Conservation (phyloP, 2,888 invertebrate species). For the Brassicogethes aeneus region DNA sequence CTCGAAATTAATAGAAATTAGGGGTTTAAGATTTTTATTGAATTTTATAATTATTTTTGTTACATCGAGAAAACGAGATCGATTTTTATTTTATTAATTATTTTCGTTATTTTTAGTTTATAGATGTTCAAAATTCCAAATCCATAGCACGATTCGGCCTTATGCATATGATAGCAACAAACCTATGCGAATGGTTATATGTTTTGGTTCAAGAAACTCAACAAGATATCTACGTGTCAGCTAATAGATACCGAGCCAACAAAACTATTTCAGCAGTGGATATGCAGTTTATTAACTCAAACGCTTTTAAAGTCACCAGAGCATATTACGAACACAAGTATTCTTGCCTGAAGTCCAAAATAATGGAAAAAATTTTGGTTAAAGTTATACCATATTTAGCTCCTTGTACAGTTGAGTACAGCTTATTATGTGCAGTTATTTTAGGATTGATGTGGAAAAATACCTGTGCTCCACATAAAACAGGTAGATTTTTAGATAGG, state of each 20-base stretch:
- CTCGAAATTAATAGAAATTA: no score
- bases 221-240: slow-evolving; percentile 67
- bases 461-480: no score
- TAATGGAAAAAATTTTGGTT: slow-evolving; percentile 20
- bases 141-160: slow-evolving; percentile 76
- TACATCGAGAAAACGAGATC: neutral
- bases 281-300: slow-evolving; percentile 20
- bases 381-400: slow-evolving; percentile 58
- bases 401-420: slow-evolving; percentile 86
- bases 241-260: slow-evolving; percentile 24
- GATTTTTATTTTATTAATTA: neutral
- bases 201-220: slow-evolving; percentile 80
- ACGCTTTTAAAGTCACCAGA: slow-evolving; percentile 18
- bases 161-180: slow-evolving; percentile 91
- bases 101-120: slow-evolving; percentile 1
- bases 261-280: slow-evolving; percentile 14
- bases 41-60: neutral
- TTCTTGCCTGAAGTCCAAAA: slow-evolving; percentile 21
- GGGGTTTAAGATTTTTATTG: no score
- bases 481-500: no score
- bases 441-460: slow-evolving; percentile 89
- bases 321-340: slow-evolving; percentile 19
- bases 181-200: slow-evolving; percentile 85
- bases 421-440: slow-evolving; percentile 82
- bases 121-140: slow-evolving; percentile 31